A percentile compares a stretch with the other conserved stretches of the same genome.
Conservation (phyloP, 2,113 vertebrate species). For the Oreochromis spilurus region DNA sequence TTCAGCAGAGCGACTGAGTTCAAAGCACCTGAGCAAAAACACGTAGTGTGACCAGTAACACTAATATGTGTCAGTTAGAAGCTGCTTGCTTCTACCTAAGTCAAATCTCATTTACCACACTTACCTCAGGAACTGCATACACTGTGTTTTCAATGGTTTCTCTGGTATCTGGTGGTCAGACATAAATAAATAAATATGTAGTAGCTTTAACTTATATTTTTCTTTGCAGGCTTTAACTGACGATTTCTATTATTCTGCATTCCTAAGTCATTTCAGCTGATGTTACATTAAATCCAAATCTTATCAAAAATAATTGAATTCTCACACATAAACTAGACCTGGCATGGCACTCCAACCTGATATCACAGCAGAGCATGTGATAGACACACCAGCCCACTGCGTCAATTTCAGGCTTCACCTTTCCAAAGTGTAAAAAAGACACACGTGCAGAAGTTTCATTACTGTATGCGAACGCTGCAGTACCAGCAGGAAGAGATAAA, state of each 20-base stretch:
- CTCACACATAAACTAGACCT: not conserved
- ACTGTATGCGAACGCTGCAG: not conserved
- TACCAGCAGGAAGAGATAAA: not conserved
- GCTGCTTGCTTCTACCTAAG: not conserved
- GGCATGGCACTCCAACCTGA: not conserved
- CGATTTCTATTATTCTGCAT: not conserved
- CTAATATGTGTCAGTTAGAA: not conserved
- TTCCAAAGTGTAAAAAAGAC: not conserved
- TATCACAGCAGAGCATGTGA: not conserved
- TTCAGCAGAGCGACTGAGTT: not conserved
- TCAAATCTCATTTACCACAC: not conserved
- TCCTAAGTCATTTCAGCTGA: not conserved
- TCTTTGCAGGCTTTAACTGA: not conserved
- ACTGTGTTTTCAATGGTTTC: not conserved
- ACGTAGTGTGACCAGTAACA: not conserved
- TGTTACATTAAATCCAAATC: not conserved
- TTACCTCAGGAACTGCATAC: not conserved
- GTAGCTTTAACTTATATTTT: not conserved
- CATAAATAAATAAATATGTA: not conserved
- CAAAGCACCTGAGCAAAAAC: not conserved
- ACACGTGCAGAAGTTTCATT: not conserved
- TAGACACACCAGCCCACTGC: not conserved
- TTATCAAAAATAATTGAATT: not conserved
- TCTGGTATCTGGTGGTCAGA: not conserved
- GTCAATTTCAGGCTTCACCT: not conserved